Percentiles rank a stretch among this genome's conserved stretches.
Evolutionary conservation across 2,797 vertebrate genomes (phyloP).

Genomic region (Eulemur rubriventer): DNA sequence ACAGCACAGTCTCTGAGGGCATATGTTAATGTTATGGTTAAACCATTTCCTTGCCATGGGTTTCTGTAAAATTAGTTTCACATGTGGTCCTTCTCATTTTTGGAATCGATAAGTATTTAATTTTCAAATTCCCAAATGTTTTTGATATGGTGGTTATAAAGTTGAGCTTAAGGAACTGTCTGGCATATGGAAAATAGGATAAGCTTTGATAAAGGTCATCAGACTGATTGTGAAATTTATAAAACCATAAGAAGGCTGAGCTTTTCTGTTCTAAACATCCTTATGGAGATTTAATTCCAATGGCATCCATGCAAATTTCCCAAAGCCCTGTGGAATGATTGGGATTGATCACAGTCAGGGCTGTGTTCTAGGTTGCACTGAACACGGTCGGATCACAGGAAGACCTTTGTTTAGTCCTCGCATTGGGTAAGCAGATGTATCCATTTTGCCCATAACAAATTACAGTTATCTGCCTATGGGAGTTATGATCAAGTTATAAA

Average conservation of each 20-base stretch:
- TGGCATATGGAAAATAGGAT: background rate
- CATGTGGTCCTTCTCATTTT: background rate
- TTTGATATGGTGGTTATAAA: background rate
- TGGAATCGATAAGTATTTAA: slow-evolving; percentile 49
- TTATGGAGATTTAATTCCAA: slow-evolving; percentile 51
- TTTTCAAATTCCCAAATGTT: slow-evolving; percentile 51
- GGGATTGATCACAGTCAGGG: slow-evolving; percentile 4
- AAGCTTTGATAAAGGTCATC: background rate
- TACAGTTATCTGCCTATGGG: background rate
- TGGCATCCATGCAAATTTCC: slow-evolving; percentile 49
- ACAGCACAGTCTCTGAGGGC: background rate
- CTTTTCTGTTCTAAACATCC: background rate
- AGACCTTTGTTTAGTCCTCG: background rate
- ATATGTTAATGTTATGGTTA: background rate
- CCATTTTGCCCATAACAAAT: background rate
- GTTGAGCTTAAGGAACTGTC: slow-evolving; percentile 35
- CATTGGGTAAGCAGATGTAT: background rate
- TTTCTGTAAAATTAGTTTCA: slow-evolving; percentile 50
- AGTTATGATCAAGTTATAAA: background rate
- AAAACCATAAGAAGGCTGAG: background rate
- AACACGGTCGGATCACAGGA: background rate
- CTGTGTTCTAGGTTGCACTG: background rate
- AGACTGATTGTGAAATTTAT: slow-evolving; percentile 32
- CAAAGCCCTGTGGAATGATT: slow-evolving; percentile 21
- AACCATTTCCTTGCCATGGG: background rate